Conservation (phyloP, 64 coral and sea anemone genomes). For the Pocillopora verrucosa region DNA sequence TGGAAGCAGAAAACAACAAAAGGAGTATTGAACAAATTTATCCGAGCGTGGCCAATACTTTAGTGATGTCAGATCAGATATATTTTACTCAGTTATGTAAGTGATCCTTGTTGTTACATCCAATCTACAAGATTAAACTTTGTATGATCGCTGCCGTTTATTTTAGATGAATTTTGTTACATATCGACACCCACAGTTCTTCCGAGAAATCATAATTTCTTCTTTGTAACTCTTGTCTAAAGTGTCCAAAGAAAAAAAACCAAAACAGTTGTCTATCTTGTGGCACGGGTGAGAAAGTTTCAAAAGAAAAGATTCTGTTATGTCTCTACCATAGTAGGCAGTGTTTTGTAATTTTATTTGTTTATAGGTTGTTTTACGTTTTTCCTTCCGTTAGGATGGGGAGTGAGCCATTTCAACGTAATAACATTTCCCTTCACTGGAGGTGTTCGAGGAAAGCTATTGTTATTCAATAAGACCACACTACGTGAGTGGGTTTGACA, state of each 20-base stretch:
- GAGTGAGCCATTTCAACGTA: background rate
- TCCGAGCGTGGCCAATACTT: slow-evolving; percentile 16
- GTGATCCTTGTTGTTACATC: background rate
- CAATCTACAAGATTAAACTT: background rate
- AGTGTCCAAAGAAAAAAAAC: no score
- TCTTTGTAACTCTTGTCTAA: background rate
- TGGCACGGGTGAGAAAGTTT: background rate
- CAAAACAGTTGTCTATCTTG: no score
- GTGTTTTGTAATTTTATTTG: background rate
- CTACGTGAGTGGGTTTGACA: background rate
- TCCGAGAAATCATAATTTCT: background rate
- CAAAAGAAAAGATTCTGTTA: background rate
- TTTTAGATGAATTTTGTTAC: background rate
- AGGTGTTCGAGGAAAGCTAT: background rate
- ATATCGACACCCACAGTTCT: background rate
- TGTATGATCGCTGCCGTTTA: background rate
- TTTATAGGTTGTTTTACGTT: background rate
- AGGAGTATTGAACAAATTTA: slow-evolving; percentile 29
- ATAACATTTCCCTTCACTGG: background rate
- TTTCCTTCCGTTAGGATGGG: background rate
- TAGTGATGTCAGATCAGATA: background rate
- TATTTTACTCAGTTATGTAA: slow-evolving; percentile 6
- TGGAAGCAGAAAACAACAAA: slow-evolving; percentile 9
- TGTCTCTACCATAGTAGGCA: background rate
- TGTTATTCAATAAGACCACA: background rate